Conservation (phyloP, 2,797 vertebrate genomes). For the Danio choprae region DNA sequence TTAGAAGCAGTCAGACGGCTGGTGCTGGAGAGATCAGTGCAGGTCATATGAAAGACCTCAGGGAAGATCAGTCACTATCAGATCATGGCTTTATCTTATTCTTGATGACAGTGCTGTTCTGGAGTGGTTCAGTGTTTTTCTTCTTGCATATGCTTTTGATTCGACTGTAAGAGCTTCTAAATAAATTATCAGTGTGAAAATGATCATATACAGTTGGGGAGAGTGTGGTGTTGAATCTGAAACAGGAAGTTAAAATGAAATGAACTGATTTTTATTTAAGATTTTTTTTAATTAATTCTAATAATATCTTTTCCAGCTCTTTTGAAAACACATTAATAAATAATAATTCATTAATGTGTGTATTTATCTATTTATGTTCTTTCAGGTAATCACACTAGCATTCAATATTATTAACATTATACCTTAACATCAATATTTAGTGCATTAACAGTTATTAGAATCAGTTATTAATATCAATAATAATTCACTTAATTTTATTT, state of each 20-base stretch:
- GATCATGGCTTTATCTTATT: constrained; percentile 3
- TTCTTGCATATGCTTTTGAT: neutral
- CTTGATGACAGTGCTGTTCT: constrained; percentile 1
- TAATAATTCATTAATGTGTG: neutral
- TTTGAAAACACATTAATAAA: no score
- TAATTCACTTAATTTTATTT: no score
- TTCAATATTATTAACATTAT: no score
- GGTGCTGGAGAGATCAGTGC: neutral
- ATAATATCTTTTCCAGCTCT: neutral
- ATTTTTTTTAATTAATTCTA: no score
- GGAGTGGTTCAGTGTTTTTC: neutral
- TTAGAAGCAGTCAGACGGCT: neutral
- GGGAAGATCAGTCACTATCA: neutral
- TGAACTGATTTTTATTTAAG: neutral
- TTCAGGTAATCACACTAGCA: no score
- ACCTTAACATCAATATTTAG: no score
- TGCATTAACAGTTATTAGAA: no score
- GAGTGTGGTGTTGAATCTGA: neutral
- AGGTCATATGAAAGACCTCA: constrained; percentile 19
- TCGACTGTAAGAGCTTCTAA: neutral
- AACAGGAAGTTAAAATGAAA: neutral
- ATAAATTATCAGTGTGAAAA: neutral
- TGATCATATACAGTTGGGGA: neutral
- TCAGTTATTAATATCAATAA: no score
- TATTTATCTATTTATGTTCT: no score